Evolutionary conservation across 2,797 vertebrate species (phyloP).

Genomic region (Erethizon dorsatum): DNA sequence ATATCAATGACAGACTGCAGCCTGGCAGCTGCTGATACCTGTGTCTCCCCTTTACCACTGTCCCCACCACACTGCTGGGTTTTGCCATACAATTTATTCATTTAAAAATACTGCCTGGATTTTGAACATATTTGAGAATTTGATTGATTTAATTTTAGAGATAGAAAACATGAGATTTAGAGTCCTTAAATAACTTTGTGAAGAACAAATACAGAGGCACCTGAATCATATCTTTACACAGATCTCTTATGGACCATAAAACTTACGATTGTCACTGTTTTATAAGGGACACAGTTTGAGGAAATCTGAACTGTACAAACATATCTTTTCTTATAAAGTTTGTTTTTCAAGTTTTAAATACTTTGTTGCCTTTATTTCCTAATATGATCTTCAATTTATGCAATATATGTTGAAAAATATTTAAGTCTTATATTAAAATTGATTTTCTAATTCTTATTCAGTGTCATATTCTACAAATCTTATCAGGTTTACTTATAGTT

Average conservation of each 20-base stretch:
- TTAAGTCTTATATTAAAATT: not conserved
- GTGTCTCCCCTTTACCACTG: not conserved
- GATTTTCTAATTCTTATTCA: slow-evolving; percentile 31
- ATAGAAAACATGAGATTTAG: not conserved
- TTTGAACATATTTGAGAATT: not conserved
- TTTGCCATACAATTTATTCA: not conserved
- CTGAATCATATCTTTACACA: not conserved
- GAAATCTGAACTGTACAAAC: not conserved
- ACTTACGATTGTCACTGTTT: not conserved
- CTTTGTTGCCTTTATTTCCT: not conserved
- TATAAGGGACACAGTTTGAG: not conserved
- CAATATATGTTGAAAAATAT: not conserved
- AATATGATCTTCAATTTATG: slow-evolving; percentile 40
- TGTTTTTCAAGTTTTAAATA: not conserved
- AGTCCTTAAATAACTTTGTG: not conserved
- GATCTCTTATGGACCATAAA: not conserved
- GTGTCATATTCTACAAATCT: not conserved
- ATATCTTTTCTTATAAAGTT: not conserved
- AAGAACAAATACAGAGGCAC: not conserved
- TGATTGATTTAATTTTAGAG: not conserved
- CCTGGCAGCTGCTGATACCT: not conserved
- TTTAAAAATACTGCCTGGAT: not conserved
- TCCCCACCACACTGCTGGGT: not conserved
- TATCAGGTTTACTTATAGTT: not conserved
- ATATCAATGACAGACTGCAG: not conserved